phyloP scores from a whole-genome alignment of 2,797 vertebrate species.

The Xenops minutus region DNA sequence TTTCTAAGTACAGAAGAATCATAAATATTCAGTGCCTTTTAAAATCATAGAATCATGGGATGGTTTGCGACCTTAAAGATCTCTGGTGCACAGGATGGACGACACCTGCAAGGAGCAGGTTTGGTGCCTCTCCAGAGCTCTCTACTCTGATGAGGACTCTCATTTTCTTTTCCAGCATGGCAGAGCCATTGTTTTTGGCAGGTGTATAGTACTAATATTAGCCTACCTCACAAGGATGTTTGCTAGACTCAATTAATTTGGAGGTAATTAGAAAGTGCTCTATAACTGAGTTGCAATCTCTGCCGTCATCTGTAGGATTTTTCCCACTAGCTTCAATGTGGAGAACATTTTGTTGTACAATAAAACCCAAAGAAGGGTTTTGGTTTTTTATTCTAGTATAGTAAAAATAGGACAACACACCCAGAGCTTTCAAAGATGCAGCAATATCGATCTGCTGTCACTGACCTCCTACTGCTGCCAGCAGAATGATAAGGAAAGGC shows the following conservation, averaged over 20 bases:
- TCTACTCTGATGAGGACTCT: background rate
- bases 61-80: background rate
- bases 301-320: background rate
- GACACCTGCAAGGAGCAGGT: background rate
- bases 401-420: background rate
- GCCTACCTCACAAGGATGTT: background rate
- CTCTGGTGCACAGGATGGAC: background rate
- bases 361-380: background rate
- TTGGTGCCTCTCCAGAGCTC: background rate
- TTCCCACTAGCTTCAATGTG: background rate
- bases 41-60: too few species aligned
- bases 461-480: slow-evolving; percentile 13
- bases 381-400: background rate
- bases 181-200: background rate
- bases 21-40: background rate
- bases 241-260: background rate
- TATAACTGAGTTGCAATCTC: background rate
- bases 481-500: slow-evolving; percentile 31
- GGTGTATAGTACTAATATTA: background rate
- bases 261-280: background rate
- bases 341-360: background rate
- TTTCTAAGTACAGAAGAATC: background rate
- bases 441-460: background rate
- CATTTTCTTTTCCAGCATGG: background rate
- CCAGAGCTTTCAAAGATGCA: background rate